Evolutionary conservation across 2,888 invertebrate species (phyloP).

Genomic region (Drosophila buzzatii): DNA sequence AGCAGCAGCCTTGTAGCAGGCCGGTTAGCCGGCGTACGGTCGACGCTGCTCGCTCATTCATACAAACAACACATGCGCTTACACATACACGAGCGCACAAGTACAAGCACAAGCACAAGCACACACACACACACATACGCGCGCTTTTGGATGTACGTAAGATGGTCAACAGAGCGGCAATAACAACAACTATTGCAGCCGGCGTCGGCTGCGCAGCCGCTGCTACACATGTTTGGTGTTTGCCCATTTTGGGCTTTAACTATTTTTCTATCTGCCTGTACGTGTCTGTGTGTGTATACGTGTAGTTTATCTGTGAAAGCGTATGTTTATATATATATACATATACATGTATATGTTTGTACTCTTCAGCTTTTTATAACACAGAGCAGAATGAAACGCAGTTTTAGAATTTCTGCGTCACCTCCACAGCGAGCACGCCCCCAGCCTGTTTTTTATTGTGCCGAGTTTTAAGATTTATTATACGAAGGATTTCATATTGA

Average conservation of each 20-base stretch:
- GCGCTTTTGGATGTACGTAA: constrained; percentile 28
- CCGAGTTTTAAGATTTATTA: constrained; percentile 31
- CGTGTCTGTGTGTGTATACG: constrained; percentile 16
- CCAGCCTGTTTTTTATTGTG: constrained; percentile 5
- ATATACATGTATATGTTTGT: constrained; percentile 8
- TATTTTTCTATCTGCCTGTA: constrained; percentile 49
- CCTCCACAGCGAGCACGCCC: constrained; percentile 14
- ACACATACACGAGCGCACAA: constrained; percentile 23
- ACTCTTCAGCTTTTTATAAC: constrained; percentile 43
- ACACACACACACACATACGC: constrained; percentile 1
- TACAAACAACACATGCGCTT: constrained; percentile 54
- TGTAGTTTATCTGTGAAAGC: constrained; percentile 10
- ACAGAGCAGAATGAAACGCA: constrained; percentile 73
- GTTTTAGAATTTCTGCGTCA: constrained; percentile 34
- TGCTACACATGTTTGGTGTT: constrained; percentile 75
- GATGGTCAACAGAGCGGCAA: constrained; percentile 57
- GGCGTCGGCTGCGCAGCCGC: constrained; percentile 55
- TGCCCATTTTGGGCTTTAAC: constrained; percentile 65
- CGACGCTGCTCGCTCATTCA: constrained; percentile 61
- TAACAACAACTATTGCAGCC: constrained; percentile 54
- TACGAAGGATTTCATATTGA: constrained; percentile 12
- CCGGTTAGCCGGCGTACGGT: constrained; percentile 55
- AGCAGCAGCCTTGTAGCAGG: constrained; percentile 37
- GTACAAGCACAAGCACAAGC: not conserved
- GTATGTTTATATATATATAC: constrained; percentile 19